These are phyloP conservation scores for Steinernema feltiae DNA, from an alignment of 1,140 invertebrate species.

Conservation along the genomic window DNA sequence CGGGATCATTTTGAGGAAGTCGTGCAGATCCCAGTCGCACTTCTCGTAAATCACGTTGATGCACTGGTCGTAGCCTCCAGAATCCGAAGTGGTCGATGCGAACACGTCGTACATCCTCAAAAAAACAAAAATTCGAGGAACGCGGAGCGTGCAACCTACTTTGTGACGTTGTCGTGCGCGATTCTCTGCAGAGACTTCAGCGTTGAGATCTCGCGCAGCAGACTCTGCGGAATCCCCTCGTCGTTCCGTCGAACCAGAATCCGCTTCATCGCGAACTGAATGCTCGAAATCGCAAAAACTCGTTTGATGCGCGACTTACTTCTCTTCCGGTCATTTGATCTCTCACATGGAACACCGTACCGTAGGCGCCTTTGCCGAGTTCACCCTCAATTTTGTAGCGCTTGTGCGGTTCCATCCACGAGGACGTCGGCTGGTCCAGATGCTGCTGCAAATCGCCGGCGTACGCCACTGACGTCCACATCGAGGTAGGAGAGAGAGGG, in stretches of 20 bases:
- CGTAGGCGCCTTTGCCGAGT: conserved; percentile 38
- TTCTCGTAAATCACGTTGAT: conserved; percentile 36
- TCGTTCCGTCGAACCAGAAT: conserved; percentile 16
- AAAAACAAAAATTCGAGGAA: neutral
- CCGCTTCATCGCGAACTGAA: conserved; percentile 39
- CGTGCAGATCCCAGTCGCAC: conserved; percentile 43
- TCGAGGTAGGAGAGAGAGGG: too few species aligned
- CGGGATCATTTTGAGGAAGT: conserved; percentile 33
- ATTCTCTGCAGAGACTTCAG: conserved; percentile 23
- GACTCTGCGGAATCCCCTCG: conserved; percentile 38
- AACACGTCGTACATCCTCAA: conserved; percentile 35
- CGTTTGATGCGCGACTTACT: neutral
- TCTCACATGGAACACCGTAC: conserved; percentile 28
- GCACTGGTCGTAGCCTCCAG: neutral
- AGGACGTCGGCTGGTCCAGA: too few species aligned
- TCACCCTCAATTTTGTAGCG: neutral
- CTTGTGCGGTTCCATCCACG: too few species aligned
- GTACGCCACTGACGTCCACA: too few species aligned
- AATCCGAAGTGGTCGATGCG: neutral
- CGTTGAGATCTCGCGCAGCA: conserved; percentile 35
- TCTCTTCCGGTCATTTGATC: conserved; percentile 19
- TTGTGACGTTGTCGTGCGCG: conserved; percentile 32
- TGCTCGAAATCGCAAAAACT: neutral
- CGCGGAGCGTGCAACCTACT: conserved; percentile 26
- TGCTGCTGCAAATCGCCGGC: too few species aligned